These are phyloP conservation scores for Varanus salvator DNA, from an alignment of 2,113 vertebrate genomes.

Conservation along the genomic window DNA sequence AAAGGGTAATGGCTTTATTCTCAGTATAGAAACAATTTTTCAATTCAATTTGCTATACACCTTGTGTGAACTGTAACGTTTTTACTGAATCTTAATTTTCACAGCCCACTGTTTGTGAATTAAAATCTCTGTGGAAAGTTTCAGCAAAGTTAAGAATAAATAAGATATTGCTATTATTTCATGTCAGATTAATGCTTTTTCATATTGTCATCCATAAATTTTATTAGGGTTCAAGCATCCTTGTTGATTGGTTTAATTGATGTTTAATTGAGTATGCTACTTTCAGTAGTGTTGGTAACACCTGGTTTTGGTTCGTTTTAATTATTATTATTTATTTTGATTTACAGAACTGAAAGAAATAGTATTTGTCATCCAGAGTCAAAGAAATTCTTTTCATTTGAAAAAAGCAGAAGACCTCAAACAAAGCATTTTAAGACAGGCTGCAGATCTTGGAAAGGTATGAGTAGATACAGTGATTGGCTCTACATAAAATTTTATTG, in stretches of 20 bases:
- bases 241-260: not conserved
- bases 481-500: not conserved
- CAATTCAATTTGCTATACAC: not conserved
- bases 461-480: constrained; percentile 37
- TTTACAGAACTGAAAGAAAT: constrained; percentile 88
- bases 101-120: not conserved
- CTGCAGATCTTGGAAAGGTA: constrained; percentile 84
- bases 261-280: not conserved
- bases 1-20: constrained; percentile 7
- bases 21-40: not conserved
- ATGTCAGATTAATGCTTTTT: not conserved
- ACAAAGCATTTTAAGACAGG: constrained; percentile 84
- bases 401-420: constrained; percentile 85
- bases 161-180: not conserved
- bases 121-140: not conserved
- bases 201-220: not conserved
- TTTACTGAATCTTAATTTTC: not conserved
- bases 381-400: constrained; percentile 91
- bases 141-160: not conserved
- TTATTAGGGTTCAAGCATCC: not conserved
- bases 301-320: constrained; percentile 33
- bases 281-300: not conserved
- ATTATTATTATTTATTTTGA: constrained; percentile 55
- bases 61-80: not conserved
- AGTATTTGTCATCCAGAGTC: constrained; percentile 96